Percentiles rank a stretch among this genome's conserved stretches.
phyloP scores from a whole-genome alignment of 2,888 invertebrate genomes.

The Acanthosoma haemorrhoidale region DNA sequence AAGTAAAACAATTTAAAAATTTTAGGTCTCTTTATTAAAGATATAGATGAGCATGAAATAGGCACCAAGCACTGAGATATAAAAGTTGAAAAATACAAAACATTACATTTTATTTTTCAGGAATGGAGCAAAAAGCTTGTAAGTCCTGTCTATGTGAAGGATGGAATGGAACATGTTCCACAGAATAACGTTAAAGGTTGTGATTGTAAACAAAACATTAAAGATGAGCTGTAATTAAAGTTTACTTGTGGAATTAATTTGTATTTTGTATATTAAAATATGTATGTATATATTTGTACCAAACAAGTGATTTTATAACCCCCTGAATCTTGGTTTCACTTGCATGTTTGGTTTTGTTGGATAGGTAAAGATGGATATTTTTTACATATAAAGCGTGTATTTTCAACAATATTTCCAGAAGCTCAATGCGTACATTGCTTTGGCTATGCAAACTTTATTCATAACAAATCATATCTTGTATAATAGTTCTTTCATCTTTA shows the following conservation, averaged over 20 bases:
- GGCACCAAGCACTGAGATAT: slow-evolving; percentile 22
- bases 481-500: slow-evolving; percentile 34
- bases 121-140: slow-evolving; percentile 67
- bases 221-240: slow-evolving; percentile 48
- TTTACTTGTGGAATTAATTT: neutral
- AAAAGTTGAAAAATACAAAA: slow-evolving; percentile 31
- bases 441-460: slow-evolving; percentile 37
- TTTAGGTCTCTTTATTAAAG: slow-evolving; percentile 25
- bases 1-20: slow-evolving; percentile 40
- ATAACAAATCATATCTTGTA: slow-evolving; percentile 36
- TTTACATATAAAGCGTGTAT: slow-evolving; percentile 40
- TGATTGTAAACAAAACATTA: slow-evolving; percentile 42
- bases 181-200: slow-evolving; percentile 37
- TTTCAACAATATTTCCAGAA: slow-evolving; percentile 38
- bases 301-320: slow-evolving; percentile 17
- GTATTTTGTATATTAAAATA: neutral
- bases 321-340: neutral
- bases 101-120: slow-evolving; percentile 47
- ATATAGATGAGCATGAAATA: slow-evolving; percentile 30
- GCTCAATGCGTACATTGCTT: slow-evolving; percentile 39
- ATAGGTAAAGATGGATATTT: neutral
- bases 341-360: neutral
- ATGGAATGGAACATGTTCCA: slow-evolving; percentile 59
- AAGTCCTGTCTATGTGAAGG: slow-evolving; percentile 53
- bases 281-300: slow-evolving; percentile 16